These are phyloP conservation scores for Erpobdella octoculata DNA, from an alignment of 2,888 invertebrate species.

Conservation along the genomic window DNA sequence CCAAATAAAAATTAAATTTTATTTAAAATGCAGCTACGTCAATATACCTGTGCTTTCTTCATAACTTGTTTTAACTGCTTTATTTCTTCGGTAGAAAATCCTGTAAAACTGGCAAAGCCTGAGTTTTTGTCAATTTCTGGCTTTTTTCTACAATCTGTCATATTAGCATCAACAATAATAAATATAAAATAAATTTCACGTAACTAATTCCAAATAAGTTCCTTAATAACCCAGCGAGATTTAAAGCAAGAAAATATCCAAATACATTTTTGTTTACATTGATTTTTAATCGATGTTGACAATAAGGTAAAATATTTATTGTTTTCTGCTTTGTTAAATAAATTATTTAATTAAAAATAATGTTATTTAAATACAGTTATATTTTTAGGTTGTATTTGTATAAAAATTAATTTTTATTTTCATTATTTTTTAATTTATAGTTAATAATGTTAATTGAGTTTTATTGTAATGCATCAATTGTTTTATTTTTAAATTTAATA, in stretches of 20 bases:
- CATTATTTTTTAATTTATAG: not conserved
- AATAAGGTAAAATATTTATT: too few relatives aligned
- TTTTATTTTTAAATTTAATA: too few relatives aligned
- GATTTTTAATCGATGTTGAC: not conserved
- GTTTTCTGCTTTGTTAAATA: not conserved
- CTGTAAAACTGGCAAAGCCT: not conserved
- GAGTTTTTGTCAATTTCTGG: not conserved
- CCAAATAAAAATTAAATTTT: not conserved
- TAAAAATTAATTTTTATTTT: not conserved
- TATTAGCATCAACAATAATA: too few relatives aligned
- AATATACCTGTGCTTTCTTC: conserved; percentile 21
- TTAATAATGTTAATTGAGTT: too few relatives aligned
- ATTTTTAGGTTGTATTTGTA: not conserved
- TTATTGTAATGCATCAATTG: too few relatives aligned
- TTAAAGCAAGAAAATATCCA: too few relatives aligned
- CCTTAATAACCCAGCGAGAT: too few relatives aligned
- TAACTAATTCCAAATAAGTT: too few relatives aligned
- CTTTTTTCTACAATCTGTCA: not conserved
- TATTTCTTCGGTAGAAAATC: conserved; percentile 11
- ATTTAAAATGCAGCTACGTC: not conserved
- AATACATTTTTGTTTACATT: not conserved
- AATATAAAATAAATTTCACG: too few relatives aligned
- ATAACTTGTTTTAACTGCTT: conserved; percentile 11
- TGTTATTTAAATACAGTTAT: not conserved
- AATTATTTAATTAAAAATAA: not conserved